These are phyloP conservation scores for Abramis brama DNA, from an alignment of 2,113 vertebrate genomes.

Conservation along the genomic window DNA sequence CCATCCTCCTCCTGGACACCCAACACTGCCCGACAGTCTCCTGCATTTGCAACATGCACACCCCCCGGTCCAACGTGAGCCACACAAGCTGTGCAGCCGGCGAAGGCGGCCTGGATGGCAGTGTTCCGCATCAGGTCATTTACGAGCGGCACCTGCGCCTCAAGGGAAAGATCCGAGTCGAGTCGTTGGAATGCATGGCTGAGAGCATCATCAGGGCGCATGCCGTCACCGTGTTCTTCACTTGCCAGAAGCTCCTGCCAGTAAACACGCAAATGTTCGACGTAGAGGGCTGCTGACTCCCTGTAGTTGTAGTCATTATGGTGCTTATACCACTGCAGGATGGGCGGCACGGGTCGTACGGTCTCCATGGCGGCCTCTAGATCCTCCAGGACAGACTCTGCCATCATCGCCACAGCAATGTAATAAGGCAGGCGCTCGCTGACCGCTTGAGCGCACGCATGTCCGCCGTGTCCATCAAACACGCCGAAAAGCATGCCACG, in stretches of 20 bases:
- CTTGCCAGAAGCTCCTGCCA: constrained; percentile 90
- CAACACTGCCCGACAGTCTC: constrained; percentile 88
- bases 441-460: constrained; percentile 89
- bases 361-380: constrained; percentile 86
- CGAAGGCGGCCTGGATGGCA: constrained; percentile 91
- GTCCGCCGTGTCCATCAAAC: constrained; percentile 92
- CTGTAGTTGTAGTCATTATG: constrained; percentile 80
- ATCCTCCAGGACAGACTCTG: constrained; percentile 82
- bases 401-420: constrained; percentile 87
- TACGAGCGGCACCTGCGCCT: constrained; percentile 88
- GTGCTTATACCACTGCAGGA: constrained; percentile 90
- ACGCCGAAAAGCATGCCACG: constrained; percentile 92
- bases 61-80: constrained; percentile 83
- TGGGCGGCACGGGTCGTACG: constrained; percentile 82
- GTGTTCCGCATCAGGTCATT: constrained; percentile 83
- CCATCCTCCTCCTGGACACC: constrained; percentile 85
- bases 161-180: constrained; percentile 90
- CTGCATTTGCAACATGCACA: constrained; percentile 87
- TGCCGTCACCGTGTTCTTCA: constrained; percentile 79
- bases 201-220: constrained; percentile 84
- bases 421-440: constrained; percentile 92
- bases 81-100: constrained; percentile 90
- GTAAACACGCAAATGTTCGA: constrained; percentile 89
- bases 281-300: constrained; percentile 83
- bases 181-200: constrained; percentile 86